A percentile compares a stretch with the other conserved stretches of the same genome.
Evolutionary conservation across 2,888 invertebrate species (phyloP).

Genomic region (Teleogryllus oceanicus): DNA sequence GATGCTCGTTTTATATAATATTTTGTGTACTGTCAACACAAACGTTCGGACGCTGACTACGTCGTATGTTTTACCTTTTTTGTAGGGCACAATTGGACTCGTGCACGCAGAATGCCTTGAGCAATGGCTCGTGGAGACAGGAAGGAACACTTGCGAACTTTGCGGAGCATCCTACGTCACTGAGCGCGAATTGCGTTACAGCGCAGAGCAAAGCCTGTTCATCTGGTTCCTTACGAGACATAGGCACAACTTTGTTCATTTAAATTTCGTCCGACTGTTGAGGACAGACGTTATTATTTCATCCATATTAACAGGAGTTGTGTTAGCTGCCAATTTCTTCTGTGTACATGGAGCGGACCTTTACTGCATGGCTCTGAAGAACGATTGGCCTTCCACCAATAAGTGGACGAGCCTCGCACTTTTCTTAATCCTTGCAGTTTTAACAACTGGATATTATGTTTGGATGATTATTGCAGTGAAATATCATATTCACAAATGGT

Average conservation of each 20-base stretch:
- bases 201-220: background rate
- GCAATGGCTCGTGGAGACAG: background rate
- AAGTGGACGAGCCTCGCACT: background rate
- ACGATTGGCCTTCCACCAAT: background rate
- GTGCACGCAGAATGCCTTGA: background rate
- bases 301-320: background rate
- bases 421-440: background rate
- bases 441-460: background rate
- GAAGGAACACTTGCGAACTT: background rate
- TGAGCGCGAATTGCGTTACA: background rate
- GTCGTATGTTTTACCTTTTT: background rate
- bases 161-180: background rate
- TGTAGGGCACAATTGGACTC: background rate
- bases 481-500: constrained; percentile 11
- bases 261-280: background rate
- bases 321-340: background rate
- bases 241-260: background rate
- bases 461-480: background rate
- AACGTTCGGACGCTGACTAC: background rate
- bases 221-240: background rate
- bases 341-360: background rate
- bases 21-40: background rate
- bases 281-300: background rate
- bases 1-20: no score
- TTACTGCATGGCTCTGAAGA: background rate